Evolutionary conservation across 2,797 vertebrate genomes (phyloP), one percentile per base, ranked within the genome.

Genomic region (Myotis daubentonii): DNA sequence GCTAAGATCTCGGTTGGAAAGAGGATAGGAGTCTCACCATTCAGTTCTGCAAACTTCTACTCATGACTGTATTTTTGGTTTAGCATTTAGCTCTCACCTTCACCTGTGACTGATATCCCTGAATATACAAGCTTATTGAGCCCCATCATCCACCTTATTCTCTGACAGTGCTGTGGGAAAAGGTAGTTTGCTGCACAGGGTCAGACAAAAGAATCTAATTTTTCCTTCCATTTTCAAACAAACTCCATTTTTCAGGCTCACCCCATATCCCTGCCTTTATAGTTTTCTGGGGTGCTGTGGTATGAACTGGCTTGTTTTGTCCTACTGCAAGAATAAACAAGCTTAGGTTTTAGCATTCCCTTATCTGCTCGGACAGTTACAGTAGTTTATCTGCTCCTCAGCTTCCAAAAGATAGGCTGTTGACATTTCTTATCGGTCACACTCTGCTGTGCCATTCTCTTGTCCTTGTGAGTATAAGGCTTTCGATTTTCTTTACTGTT

Each of bases 191-290:
- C 33, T 80, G 75, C 36, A 68, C 5, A 81, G n/a, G 8, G 36
- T 44, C 9, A 41, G 20, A 78, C 0, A 6, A 72, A 38, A 83
- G 30, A 47, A 68, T 44, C 47, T 49, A 70, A 60, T 79, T 49
- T 86, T 28, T 94, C 75, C 49, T 91, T 60, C 76, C 19, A 89
- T 75, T 94, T 94, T 91, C 79, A 87, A 36, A 33, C 62, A 47
- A 12, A 38, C 23, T 94, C 72, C 22, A 44, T 68, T 93, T 78
- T 41, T 62, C 25, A 53, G 38, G 19, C 25, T 86, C 8, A 36
- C 5, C 19, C 36, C 38, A 41, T 30, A 65, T 38, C 36, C 36
- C 36, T 88, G 53, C 30, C 83, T 74, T 57, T 28, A 72, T 53
- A 87, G 49, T 71, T 33, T 85, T 28, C 65, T 88, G 16, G 15